Evolutionary conservation across 2,113 vertebrate species (phyloP), one percentile per base, ranked within the genome.

Genomic region (Nothocercus nigrocapillus): DNA sequence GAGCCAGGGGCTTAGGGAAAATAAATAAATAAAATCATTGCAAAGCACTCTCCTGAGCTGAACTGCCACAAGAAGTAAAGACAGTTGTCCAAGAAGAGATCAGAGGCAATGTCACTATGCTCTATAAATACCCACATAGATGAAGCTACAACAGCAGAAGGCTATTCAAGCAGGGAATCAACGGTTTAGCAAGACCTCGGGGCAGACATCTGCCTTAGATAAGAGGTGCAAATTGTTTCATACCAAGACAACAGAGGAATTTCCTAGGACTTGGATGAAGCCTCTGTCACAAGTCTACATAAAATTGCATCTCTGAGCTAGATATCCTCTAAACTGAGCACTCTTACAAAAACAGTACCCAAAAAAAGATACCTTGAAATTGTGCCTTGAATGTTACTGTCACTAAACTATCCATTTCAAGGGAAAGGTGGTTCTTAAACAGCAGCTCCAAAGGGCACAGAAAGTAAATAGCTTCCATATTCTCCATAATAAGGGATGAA

Each of bases 91-190:
- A 90, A 96, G 93, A 93, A 88, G 82, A 95, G 88, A 80, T 77
- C 68, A 77, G 68, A 83, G 75, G 92, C 88, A 90, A 40, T 80
- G 79, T 80, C 87, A 67, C 86, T 89, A 16, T 24, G 27, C 59
- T 49, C 95, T 95, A 95, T 75, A 96, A 97, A 95, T 96, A 97
- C 27, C 94, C 42, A 77, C 12, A 5, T 34, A 68, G 77, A 95
- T 75, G 74, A 53, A 82, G 80, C 90, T 93, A 4, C 84, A 66
- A 86, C 80, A 86, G 90, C 11, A 90, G 69, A 51, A 79, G 82
- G 69, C 72, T 24, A 96, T 21, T 83, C 61, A 61, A 86, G 66
- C 64, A 84, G 95, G 83, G 69, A 93, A 76, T 86, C 61, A 92
- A 82, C 1, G 34, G 64, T 68, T 58, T 72, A 94, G 77, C 0